Evolutionary conservation across 2,888 invertebrate genomes (phyloP), one percentile per base, ranked within the genome.

Genomic region (Limnephilus auricula): DNA sequence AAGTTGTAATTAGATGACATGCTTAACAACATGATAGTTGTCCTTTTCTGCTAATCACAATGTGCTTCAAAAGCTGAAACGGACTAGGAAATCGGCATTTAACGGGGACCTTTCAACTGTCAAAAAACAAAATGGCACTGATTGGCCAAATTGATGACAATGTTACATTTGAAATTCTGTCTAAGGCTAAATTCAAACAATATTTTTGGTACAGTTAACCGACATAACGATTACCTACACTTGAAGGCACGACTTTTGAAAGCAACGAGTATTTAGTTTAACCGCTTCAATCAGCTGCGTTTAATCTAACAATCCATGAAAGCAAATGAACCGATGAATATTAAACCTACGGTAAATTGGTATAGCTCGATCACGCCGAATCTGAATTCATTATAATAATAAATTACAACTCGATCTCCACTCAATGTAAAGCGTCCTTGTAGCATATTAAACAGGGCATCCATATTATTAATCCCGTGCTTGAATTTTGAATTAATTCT

Each of bases 231-330:
- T n/a, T n/a, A 65, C 1, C 65, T 9, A n/a, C 9, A n/a, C 65
- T 65, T 65, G 4, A 50, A 50, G 0, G 4, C 15, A 50, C 18
- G 50, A 50, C 50, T 25, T 65, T 65, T 65, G 25, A 65, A n/a
- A 25, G 65, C 65, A 65, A n/a, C 25, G 65, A 65, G 65, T 65
- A 65, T 25, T 65, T 65, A 9, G 25, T 25, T 65, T 65, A 9
- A 25, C 65, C n/a, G 65, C 31, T 88, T 78, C 87, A 25, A 78
- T 37, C 34, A n/a, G 78, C 25, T 65, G 78, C 78, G 9, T 37
- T 87, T 13, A 87, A 87, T 87, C 50, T 78, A 87, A 87, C 65
- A 87, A 87, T 87, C 78, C 37, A 87, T 30, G 87, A 78, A 87
- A 32, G 78, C 78, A 88, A 88, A 88, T 88, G 87, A 32, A 37